Percentiles rank a stretch among this genome's conserved stretches.
Evolutionary conservation across 2,888 invertebrate species (phyloP).

Genomic region (Allacma fusca): DNA sequence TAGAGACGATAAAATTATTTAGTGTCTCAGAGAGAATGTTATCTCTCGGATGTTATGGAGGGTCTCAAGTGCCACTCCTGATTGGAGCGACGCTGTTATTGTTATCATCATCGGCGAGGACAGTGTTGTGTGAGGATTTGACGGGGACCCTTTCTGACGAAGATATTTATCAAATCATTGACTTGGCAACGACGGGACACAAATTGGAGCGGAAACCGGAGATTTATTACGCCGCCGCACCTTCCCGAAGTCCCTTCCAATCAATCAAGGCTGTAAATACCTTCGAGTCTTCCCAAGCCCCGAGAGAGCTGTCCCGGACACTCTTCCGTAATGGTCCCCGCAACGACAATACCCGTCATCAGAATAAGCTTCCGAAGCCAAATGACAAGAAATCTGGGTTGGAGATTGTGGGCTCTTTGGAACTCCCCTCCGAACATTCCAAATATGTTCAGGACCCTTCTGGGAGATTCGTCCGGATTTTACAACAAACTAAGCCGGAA

Average conservation of each 20-base stretch:
- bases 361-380: too few species aligned
- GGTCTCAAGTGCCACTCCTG: too few species aligned
- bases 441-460: constrained; percentile 27
- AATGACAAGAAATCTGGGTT: constrained; percentile 1
- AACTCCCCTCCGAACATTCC: constrained; percentile 34
- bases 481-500: neutral
- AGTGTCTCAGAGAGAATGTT: too few species aligned
- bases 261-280: too few species aligned
- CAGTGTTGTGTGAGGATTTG: neutral
- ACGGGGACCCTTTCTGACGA: constrained; percentile 22
- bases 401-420: constrained; percentile 36
- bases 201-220: constrained; percentile 33
- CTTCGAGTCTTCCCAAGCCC: too few species aligned
- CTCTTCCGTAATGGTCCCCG: neutral
- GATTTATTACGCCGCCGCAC: too few species aligned
- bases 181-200: constrained; percentile 40
- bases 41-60: too few species aligned
- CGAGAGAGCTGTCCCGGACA: neutral
- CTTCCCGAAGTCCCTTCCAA: too few species aligned
- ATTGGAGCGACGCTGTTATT: too few species aligned
- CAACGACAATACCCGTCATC: neutral
- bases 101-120: too few species aligned
- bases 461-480: neutral
- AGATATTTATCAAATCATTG: constrained; percentile 40
- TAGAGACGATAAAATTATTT: too few species aligned